These are phyloP conservation scores for Eristalis pertinax DNA, from an alignment of 2,888 invertebrate genomes.

Conservation along the genomic window DNA sequence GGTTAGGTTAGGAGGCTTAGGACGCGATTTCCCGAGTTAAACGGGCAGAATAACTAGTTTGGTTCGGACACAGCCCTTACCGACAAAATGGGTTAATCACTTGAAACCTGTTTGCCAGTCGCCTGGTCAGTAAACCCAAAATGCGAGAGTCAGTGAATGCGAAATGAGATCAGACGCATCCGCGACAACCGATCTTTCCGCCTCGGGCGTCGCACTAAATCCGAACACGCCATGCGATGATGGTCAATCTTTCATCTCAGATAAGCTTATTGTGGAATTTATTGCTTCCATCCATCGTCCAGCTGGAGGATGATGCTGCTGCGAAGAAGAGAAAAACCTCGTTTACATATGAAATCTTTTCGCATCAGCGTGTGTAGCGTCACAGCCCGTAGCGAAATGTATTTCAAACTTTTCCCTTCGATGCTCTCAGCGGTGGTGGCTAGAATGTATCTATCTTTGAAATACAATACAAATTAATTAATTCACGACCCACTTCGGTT, in stretches of 20 bases:
- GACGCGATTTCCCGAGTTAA: neutral
- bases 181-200: neutral
- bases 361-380: too few species aligned
- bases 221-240: neutral
- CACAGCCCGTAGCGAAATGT: too few species aligned
- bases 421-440: neutral
- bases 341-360: neutral
- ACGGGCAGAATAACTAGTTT: neutral
- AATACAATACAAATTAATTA: slow-evolving; percentile 12
- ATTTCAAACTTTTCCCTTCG: neutral
- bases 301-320: neutral
- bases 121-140: neutral
- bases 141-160: neutral
- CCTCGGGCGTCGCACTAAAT: neutral
- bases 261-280: neutral
- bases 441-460: neutral
- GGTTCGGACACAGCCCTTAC: neutral
- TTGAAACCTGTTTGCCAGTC: neutral
- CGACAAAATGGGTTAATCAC: neutral
- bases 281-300: neutral
- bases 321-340: neutral
- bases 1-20: neutral
- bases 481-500: slow-evolving; percentile 44
- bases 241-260: neutral
- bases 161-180: neutral